These are phyloP conservation scores for Akabosia matsudoensis DNA, from an alignment of 1,140 invertebrate species.

Conservation along the genomic window DNA sequence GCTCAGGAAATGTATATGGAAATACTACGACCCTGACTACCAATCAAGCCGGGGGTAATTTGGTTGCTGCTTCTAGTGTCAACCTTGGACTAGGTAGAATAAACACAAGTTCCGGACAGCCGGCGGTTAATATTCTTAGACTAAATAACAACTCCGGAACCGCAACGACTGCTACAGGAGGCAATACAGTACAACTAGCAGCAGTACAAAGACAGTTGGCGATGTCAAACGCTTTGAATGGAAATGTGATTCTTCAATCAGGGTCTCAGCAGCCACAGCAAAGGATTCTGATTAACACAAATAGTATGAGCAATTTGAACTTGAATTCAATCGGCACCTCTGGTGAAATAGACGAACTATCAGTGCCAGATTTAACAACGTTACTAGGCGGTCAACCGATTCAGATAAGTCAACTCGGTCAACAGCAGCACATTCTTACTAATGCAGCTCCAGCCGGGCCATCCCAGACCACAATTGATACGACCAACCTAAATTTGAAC, in stretches of 20 bases:
- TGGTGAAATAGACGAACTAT: conserved; percentile 20
- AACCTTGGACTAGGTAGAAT: not conserved
- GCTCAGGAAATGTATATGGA: not conserved
- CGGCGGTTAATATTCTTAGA: not conserved
- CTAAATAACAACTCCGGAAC: not conserved
- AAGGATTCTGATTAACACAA: conserved; percentile 20
- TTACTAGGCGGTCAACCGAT: conserved; percentile 14
- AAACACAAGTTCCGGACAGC: not conserved
- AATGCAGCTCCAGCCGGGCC: not conserved
- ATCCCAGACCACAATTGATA: conserved; percentile 28
- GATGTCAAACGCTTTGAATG: conserved; percentile 8
- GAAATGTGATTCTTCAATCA: conserved; percentile 1
- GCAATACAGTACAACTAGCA: not conserved
- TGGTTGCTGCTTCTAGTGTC: not conserved
- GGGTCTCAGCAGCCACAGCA: conserved; percentile 4
- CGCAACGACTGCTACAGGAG: not conserved
- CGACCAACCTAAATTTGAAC: conserved; percentile 38
- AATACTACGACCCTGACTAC: not conserved
- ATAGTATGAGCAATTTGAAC: conserved; percentile 25
- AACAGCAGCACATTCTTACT: conserved; percentile 20
- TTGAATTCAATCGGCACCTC: conserved; percentile 7
- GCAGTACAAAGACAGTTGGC: not conserved
- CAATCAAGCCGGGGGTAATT: not conserved
- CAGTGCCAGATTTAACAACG: conserved; percentile 10
- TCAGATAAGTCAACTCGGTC: not conserved